Evolutionary conservation across 2,888 invertebrate species (phyloP).

Genomic region (Drosophila macrospina): DNA sequence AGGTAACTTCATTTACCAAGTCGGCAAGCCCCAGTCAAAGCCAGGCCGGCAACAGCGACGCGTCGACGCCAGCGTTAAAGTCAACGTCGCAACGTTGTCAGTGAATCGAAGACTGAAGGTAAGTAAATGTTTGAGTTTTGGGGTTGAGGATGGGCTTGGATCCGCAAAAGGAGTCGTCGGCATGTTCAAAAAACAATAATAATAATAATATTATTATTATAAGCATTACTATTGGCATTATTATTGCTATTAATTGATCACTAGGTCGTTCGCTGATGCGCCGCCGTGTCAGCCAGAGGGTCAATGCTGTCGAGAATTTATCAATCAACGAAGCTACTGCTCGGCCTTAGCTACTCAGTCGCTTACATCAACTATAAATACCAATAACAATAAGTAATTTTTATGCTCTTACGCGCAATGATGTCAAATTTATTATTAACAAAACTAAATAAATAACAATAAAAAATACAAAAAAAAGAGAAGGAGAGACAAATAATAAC

Average conservation of each 20-base stretch:
- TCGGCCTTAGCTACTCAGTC: slow-evolving; percentile 30
- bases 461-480: no score
- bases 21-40: slow-evolving; percentile 43
- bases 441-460: slow-evolving; percentile 39
- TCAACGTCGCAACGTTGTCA: no score
- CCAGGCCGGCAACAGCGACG: slow-evolving; percentile 28
- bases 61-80: slow-evolving; percentile 11
- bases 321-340: slow-evolving; percentile 37
- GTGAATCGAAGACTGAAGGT: slow-evolving; percentile 56
- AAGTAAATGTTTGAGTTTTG: slow-evolving; percentile 12
- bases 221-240: slow-evolving; percentile 18
- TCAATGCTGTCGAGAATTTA: slow-evolving; percentile 63
- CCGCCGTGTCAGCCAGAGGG: slow-evolving; percentile 41
- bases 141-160: slow-evolving; percentile 7
- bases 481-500: neutral
- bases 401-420: slow-evolving; percentile 73
- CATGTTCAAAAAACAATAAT: slow-evolving; percentile 32
- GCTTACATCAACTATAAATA: slow-evolving; percentile 62
- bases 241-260: slow-evolving; percentile 68
- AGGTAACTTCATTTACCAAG: slow-evolving; percentile 76
- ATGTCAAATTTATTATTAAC: slow-evolving; percentile 79
- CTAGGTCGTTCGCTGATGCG: slow-evolving; percentile 62
- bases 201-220: slow-evolving; percentile 47
- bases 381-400: slow-evolving; percentile 42
- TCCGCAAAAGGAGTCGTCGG: slow-evolving; percentile 33